Percentiles rank a stretch among this genome's conserved stretches.
Evolutionary conservation across 2,113 vertebrate genomes (phyloP).

Genomic region (Sialia sialis): DNA sequence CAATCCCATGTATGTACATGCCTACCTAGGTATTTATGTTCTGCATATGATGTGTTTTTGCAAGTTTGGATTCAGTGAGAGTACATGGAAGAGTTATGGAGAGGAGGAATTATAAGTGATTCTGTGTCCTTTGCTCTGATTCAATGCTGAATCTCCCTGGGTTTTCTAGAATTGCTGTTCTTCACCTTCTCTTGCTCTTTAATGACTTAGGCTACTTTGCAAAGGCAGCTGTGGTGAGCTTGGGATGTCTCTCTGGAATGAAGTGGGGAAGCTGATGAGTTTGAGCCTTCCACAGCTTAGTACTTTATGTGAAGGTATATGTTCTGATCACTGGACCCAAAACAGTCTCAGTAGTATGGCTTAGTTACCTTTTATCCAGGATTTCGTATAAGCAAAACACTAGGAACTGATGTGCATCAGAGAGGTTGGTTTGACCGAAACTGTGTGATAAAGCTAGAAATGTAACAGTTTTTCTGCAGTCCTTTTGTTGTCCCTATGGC

Average conservation of each 20-base stretch:
- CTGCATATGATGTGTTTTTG: neutral
- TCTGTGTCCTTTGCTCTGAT: neutral
- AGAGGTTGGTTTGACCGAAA: neutral
- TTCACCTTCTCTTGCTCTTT: neutral
- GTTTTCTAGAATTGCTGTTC: neutral
- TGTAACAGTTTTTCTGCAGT: neutral
- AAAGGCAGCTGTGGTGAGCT: neutral
- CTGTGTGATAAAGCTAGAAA: neutral
- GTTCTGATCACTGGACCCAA: neutral
- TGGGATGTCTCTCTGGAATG: neutral
- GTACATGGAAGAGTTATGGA: neutral
- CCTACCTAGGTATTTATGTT: neutral
- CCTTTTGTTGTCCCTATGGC: neutral
- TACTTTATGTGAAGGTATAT: neutral
- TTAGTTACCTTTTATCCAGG: neutral
- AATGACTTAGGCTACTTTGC: neutral
- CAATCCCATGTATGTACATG: accelerated
- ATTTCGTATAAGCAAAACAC: neutral
- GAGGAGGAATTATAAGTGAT: neutral
- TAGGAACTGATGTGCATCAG: neutral
- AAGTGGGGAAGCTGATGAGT: neutral
- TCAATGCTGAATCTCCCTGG: neutral
- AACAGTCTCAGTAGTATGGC: neutral
- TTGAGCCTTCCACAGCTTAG: neutral
- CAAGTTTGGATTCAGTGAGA: neutral